Percentiles rank a stretch among this genome's conserved stretches.
Evolutionary conservation across 2,888 invertebrate genomes (phyloP).

Genomic region (Ormyrus pomaceus): DNA sequence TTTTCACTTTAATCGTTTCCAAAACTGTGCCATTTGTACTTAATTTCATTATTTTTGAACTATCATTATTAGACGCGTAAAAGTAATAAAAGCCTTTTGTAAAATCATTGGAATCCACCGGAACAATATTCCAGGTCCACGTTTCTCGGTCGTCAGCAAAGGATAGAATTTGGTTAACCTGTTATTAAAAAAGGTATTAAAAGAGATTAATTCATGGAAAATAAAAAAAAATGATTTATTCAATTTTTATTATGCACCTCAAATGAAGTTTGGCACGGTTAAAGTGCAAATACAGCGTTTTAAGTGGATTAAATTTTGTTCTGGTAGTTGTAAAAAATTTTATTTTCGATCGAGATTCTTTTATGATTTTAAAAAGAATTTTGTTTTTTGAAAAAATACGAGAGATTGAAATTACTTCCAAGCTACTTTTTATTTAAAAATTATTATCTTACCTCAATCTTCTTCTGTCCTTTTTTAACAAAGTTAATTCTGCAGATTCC

Average conservation of each 20-base stretch:
- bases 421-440: neutral
- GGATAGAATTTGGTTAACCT: neutral
- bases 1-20: neutral
- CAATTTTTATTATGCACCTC: too few relatives aligned
- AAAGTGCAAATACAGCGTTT: too few relatives aligned
- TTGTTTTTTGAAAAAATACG: neutral
- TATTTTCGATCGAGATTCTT: too few relatives aligned
- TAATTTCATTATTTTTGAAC: neutral
- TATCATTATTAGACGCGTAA: neutral
- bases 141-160: neutral
- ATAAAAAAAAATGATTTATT: too few relatives aligned
- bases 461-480: neutral
- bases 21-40: neutral
- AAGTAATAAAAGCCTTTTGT: neutral
- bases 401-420: neutral
- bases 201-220: too few relatives aligned
- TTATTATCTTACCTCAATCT: neutral
- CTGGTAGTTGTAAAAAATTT: too few relatives aligned
- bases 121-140: neutral
- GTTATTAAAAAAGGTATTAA: too few relatives aligned
- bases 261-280: too few relatives aligned
- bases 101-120: neutral
- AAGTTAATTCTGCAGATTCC: constrained; percentile 6
- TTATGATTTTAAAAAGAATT: neutral
- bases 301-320: too few relatives aligned